Percentiles rank a stretch among this genome's conserved stretches.
Conservation (phyloP, 2,797 vertebrate genomes). For the Sarcophilus harrisii region DNA sequence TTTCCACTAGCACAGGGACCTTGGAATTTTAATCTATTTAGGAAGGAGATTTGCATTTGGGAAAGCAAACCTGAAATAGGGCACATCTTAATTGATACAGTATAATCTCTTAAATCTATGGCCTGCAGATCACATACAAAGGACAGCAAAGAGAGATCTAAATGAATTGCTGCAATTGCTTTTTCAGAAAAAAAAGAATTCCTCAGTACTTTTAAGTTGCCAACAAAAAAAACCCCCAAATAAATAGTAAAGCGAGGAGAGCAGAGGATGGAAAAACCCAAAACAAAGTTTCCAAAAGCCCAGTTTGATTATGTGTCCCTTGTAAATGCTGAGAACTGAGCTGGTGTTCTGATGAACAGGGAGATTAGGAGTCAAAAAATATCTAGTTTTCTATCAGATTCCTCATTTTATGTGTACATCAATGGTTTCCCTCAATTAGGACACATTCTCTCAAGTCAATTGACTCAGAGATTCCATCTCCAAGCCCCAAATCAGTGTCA, state of each 20-base stretch:
- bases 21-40: conserved; percentile 78
- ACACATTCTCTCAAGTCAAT: conserved; percentile 39
- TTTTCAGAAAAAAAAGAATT: conserved; percentile 76
- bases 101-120: conserved; percentile 82
- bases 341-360: background rate
- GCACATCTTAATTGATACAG: conserved; percentile 82
- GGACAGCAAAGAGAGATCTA: conserved; percentile 81
- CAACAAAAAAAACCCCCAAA: conserved; percentile 43
- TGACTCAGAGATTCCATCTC: conserved; percentile 25
- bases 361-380: background rate
- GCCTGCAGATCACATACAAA: conserved; percentile 82
- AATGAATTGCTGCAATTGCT: conserved; percentile 83
- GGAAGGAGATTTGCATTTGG: conserved; percentile 80
- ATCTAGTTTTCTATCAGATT: conserved; percentile 45
- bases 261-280: conserved; percentile 56
- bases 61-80: conserved; percentile 83
- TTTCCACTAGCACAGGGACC: conserved; percentile 53
- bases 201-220: conserved; percentile 79
- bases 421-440: conserved; percentile 24
- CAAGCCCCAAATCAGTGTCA: conserved; percentile 49
- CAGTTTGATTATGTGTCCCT: conserved; percentile 45
- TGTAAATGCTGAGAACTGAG: conserved; percentile 63
- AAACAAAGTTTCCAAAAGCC: conserved; percentile 56
- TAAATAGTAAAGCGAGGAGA: conserved; percentile 67
- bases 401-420: conserved; percentile 37